Conservation (phyloP, 2,888 invertebrate genomes). For the Eilema depressum region DNA sequence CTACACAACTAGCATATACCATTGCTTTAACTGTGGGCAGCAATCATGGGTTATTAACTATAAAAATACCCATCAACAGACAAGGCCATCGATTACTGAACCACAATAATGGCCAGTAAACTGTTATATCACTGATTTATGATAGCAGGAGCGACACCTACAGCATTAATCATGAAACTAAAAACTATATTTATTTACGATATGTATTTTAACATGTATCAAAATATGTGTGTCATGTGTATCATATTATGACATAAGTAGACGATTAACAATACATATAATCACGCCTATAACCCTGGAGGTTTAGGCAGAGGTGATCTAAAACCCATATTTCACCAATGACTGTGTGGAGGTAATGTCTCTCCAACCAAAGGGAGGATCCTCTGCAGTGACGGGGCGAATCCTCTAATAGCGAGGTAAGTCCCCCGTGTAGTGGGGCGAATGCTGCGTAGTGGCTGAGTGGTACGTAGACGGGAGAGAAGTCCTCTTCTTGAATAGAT, state of each 20-base stretch:
- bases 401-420: no score
- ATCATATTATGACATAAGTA: not conserved
- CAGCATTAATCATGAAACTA: not conserved
- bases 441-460: no score
- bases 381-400: no score
- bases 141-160: not conserved
- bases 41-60: not conserved
- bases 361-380: no score
- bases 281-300: no score
- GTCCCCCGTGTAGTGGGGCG: no score
- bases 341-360: no score
- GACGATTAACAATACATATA: not conserved
- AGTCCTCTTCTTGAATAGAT: no score
- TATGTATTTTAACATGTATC: not conserved
- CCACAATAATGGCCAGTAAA: not conserved
- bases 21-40: not conserved
- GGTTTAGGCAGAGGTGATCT: no score
- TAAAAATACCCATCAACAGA: not conserved
- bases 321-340: no score
- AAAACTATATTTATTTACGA: not conserved
- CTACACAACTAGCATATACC: no score
- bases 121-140: not conserved
- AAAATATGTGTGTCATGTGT: not conserved
- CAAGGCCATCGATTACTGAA: constrained; percentile 1
- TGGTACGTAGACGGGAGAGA: no score